phyloP scores from a whole-genome alignment of 2,888 invertebrate species.

The Schizotus pectinicornis region DNA sequence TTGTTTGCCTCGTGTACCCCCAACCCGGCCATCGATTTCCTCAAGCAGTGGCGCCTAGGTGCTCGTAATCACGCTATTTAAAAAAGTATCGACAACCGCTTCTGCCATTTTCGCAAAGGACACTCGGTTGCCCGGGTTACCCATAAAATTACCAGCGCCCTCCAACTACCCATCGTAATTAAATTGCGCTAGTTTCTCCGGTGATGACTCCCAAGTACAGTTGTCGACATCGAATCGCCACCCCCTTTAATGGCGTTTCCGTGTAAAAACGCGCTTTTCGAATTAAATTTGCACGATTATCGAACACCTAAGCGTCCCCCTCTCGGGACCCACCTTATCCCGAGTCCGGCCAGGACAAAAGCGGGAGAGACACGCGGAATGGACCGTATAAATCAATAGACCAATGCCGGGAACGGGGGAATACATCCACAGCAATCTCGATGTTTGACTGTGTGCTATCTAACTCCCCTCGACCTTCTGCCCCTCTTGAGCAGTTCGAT shows the following conservation, averaged over 20 bases:
- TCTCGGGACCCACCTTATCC: slow-evolving; percentile 3
- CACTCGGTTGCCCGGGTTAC: slow-evolving; percentile 27
- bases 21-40: slow-evolving; percentile 24
- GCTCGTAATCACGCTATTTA: slow-evolving; percentile 15
- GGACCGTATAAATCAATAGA: slow-evolving; percentile 55
- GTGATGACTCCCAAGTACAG: slow-evolving; percentile 7
- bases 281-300: slow-evolving; percentile 25
- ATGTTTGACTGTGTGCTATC: slow-evolving; percentile 50
- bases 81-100: slow-evolving; percentile 16
- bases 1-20: slow-evolving; percentile 28
- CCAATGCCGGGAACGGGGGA: slow-evolving; percentile 48
- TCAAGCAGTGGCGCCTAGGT: slow-evolving; percentile 10
- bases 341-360: slow-evolving; percentile 38
- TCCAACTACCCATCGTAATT: slow-evolving; percentile 29
- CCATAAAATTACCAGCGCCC: slow-evolving; percentile 26
- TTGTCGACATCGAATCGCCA: background rate
- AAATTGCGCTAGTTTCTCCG: slow-evolving; percentile 23
- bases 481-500: slow-evolving; percentile 57
- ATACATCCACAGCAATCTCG: slow-evolving; percentile 48
- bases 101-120: slow-evolving; percentile 17
- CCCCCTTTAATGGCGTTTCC: slow-evolving; percentile 25
- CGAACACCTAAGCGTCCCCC: slow-evolving; percentile 18
- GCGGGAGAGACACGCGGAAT: slow-evolving; percentile 42
- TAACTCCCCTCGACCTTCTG: slow-evolving; percentile 36
- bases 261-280: slow-evolving; percentile 21